phyloP scores from a whole-genome alignment of 2,797 vertebrate genomes.

The Squalus acanthias region DNA sequence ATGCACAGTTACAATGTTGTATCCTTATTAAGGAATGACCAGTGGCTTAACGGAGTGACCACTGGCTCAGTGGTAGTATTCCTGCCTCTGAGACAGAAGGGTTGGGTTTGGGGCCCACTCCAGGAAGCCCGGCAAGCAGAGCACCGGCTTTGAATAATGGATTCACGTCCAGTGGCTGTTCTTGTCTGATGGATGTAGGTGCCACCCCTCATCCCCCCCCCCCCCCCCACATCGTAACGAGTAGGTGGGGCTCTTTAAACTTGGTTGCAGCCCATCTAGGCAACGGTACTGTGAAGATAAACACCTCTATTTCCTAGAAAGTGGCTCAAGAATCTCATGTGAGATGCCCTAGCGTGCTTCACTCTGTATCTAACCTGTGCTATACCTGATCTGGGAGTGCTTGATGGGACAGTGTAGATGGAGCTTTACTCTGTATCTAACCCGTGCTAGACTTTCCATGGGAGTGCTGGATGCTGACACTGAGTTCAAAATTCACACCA shows the following conservation, averaged over 20 bases:
- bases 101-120: background rate
- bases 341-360: background rate
- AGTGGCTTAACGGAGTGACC: background rate
- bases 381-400: background rate
- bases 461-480: background rate
- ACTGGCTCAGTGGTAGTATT: background rate
- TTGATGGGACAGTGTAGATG: background rate
- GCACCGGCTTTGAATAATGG: too few species aligned
- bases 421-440: background rate
- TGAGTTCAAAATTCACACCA: background rate
- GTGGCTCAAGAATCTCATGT: background rate
- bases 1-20: background rate
- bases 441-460: background rate
- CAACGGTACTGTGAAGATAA: background rate
- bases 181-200: background rate
- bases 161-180: background rate
- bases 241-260: background rate
- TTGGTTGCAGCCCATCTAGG: background rate
- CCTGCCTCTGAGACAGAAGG: background rate
- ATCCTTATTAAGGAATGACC: background rate
- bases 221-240: background rate
- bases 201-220: background rate
- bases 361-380: background rate
- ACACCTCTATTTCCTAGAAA: background rate
- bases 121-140: background rate